Conservation (phyloP, 2,797 vertebrate genomes). For the Erpetoichthys calabaricus region DNA sequence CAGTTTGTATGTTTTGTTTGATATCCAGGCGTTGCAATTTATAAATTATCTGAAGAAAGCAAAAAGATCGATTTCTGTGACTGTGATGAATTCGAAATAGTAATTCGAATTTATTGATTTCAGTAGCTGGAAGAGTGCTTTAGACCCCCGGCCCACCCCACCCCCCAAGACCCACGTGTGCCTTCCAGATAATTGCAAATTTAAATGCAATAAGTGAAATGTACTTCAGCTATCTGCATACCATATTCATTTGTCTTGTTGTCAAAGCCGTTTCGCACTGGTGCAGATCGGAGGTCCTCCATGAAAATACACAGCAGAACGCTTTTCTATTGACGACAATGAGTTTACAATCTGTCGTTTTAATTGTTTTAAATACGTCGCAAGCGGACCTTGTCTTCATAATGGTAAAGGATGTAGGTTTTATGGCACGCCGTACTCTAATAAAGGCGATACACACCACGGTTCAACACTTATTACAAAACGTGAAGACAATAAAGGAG, state of each 20-base stretch:
- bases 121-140: slow-evolving; percentile 51
- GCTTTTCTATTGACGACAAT: neutral
- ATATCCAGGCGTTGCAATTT: slow-evolving; percentile 48
- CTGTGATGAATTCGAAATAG: slow-evolving; percentile 83
- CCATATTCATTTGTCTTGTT: slow-evolving; percentile 39
- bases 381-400: too few relatives aligned
- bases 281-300: slow-evolving; percentile 12
- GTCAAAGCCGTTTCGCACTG: slow-evolving; percentile 18
- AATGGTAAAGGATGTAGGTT: too few relatives aligned
- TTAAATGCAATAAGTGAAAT: slow-evolving; percentile 50
- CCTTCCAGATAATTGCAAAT: slow-evolving; percentile 50
- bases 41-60: slow-evolving; percentile 68
- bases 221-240: slow-evolving; percentile 41
- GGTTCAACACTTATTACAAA: too few relatives aligned
- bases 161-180: slow-evolving; percentile 42
- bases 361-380: neutral
- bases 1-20: slow-evolving; percentile 28
- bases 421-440: too few relatives aligned
- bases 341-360: neutral
- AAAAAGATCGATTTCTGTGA: slow-evolving; percentile 65
- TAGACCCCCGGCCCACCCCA: slow-evolving; percentile 35
- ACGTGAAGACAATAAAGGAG: too few relatives aligned
- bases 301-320: neutral
- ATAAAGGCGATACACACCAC: too few relatives aligned
- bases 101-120: slow-evolving; percentile 83